Evolutionary conservation across 2,113 vertebrate species (phyloP), one percentile per base, ranked within the genome.

Genomic region (Lepisosteus osseus): DNA sequence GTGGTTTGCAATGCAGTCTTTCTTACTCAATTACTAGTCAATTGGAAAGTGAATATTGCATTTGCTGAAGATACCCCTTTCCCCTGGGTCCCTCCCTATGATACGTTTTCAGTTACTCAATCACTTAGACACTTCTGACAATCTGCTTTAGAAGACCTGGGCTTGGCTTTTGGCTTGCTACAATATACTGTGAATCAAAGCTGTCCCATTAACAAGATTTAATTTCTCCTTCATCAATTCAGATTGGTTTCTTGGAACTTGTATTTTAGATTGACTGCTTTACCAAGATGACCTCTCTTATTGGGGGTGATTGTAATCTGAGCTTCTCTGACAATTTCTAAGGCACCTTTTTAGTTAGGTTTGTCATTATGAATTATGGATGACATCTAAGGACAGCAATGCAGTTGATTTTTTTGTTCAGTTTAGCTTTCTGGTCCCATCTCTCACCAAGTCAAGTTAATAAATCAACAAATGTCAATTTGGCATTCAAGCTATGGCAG

Each of bases 71-170:
- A 74, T 64, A 64, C 71, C 66, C 64, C 45, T 65, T 76, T 86
- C 87, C 72, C 83, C 40, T 3, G 75, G 69, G 83, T 74, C 63
- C 56, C 71, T 72, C 72, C 65, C 63, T 13, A 44, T 87, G 85
- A 80, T 86, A 87, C 87, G 87, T 83, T 87, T 86, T 78, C 86
- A 87, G 85, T 91, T 88, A 90, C 82, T 80, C 84, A 83, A 84
- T 86, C 84, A 77, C 87, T 81, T 89, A 78, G 64, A 80, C 79
- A 78, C 76, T 80, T 81, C 77, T 73, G 80, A 82, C 82, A 85
- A 83, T 80, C 83, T 80, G 80, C 79, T 66, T 67, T 8, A 17
- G 77, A 72, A 55, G 76, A 77, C 76, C 80, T 54, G 29, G 59
- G 61, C 54, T 64, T 74, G 67, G 77, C 62, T 42, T 71, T 72